Evolutionary conservation across 1,140 invertebrate species (phyloP).

Genomic region (Caenorhabditis tropicalis): DNA sequence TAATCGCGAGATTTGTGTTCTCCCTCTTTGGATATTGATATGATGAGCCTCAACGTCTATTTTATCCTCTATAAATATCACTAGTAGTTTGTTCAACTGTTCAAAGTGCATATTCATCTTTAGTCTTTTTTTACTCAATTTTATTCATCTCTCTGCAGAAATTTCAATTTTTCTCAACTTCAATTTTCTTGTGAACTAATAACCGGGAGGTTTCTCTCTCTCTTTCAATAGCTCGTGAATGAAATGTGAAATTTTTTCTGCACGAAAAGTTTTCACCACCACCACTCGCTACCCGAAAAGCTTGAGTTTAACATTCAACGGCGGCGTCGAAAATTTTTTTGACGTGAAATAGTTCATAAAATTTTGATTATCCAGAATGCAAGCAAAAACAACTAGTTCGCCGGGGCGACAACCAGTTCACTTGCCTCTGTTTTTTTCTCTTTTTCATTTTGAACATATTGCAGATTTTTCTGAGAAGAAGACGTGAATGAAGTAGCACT

Average conservation of each 20-base stretch:
- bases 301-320: not conserved
- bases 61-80: too few species aligned
- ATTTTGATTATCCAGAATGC: slow-evolving; percentile 39
- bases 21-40: too few species aligned
- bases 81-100: too few species aligned
- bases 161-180: not conserved
- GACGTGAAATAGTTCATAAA: slow-evolving; percentile 42
- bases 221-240: not conserved
- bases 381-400: slow-evolving; percentile 40
- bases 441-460: not conserved
- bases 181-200: slow-evolving; percentile 24
- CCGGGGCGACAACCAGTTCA: not conserved
- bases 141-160: not conserved
- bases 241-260: slow-evolving; percentile 16
- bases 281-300: not conserved
- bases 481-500: slow-evolving; percentile 3
- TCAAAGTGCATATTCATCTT: too few species aligned
- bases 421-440: not conserved
- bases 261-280: slow-evolving; percentile 22
- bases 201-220: slow-evolving; percentile 7
- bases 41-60: too few species aligned
- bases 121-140: too few species aligned
- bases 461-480: not conserved
- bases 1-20: too few species aligned
- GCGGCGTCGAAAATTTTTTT: not conserved